A percentile compares a stretch with the other conserved stretches of the same genome.
Conservation (phyloP, 37 sponge, comb jelly and placozoan genomes). For the Mnemiopsis leidyi region DNA sequence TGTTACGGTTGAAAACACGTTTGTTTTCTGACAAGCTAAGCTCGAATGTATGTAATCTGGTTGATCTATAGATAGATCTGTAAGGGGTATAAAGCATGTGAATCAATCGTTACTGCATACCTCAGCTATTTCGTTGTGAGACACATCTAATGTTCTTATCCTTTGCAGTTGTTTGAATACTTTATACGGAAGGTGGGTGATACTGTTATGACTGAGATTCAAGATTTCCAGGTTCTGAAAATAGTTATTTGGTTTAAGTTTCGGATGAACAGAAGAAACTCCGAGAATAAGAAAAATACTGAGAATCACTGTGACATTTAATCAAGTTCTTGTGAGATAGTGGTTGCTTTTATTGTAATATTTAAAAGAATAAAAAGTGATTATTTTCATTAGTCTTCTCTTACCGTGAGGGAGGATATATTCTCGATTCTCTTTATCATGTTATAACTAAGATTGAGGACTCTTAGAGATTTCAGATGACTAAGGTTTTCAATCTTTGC, state of each 20-base stretch:
- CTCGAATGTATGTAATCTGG: too few relatives aligned
- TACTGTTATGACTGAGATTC: constrained; percentile 33
- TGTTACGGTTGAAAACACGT: neutral
- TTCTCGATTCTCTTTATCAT: constrained; percentile 17
- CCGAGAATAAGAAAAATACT: too few relatives aligned
- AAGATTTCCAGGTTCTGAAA: constrained; percentile 44
- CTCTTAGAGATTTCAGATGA: constrained; percentile 6
- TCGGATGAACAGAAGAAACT: too few relatives aligned
- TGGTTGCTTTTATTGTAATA: too few relatives aligned
- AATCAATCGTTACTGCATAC: neutral
- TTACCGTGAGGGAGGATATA: constrained; percentile 32
- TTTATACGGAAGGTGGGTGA: neutral
- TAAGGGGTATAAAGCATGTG: neutral
- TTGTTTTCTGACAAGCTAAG: too few relatives aligned
- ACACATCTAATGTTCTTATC: constrained; percentile 13
- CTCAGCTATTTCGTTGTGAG: constrained; percentile 23
- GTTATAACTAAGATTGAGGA: constrained; percentile 34
- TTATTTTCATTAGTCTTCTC: too few relatives aligned
- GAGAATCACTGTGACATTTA: too few relatives aligned
- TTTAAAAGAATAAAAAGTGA: too few relatives aligned
- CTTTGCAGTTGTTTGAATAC: constrained; percentile 14
- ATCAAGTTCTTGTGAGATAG: too few relatives aligned
- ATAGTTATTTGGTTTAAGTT: too few relatives aligned
- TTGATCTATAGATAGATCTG: too few relatives aligned
- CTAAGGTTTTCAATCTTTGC: constrained; percentile 55